Evolutionary conservation across 2,888 invertebrate species (phyloP).

Genomic region (Drosophila algonquin): DNA sequence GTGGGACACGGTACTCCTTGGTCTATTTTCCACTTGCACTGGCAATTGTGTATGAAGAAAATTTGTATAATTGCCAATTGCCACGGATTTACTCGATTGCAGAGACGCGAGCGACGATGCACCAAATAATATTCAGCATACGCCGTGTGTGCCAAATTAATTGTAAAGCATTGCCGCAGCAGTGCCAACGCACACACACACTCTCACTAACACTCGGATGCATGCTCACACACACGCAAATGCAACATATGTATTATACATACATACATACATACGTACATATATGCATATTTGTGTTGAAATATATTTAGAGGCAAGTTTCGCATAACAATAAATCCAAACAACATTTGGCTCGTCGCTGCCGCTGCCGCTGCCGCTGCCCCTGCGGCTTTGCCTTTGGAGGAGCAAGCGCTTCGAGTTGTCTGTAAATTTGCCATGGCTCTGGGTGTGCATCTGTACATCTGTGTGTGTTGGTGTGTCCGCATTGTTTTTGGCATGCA

Average conservation of each 20-base stretch:
- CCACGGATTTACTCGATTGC: conserved; percentile 77
- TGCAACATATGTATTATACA: conserved; percentile 7
- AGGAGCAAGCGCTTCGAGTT: conserved; percentile 40
- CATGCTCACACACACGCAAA: conserved; percentile 3
- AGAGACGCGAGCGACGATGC: conserved; percentile 30
- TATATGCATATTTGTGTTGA: background rate
- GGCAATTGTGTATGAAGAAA: conserved; percentile 71
- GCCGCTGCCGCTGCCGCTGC: too few relatives aligned
- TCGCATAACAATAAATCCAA: conserved; percentile 71
- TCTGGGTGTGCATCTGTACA: background rate
- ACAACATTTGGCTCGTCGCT: conserved; percentile 51
- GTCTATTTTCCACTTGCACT: conserved; percentile 57
- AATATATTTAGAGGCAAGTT: conserved; percentile 17
- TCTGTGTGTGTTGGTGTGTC: conserved; percentile 8
- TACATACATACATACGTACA: background rate
- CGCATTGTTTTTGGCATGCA: conserved; percentile 47
- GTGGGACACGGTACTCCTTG: background rate
- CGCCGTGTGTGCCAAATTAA: conserved; percentile 77
- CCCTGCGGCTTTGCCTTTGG: conserved; percentile 32
- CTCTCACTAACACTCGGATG: background rate
- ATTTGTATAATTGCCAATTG: conserved; percentile 80
- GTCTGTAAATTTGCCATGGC: conserved; percentile 52
- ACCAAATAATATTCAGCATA: conserved; percentile 54
- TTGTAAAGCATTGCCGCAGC: conserved; percentile 62
- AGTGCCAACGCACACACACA: conserved; percentile 49